Evolutionary conservation across 2,113 vertebrate genomes (phyloP).

Genomic region (Calyptomena viridis): DNA sequence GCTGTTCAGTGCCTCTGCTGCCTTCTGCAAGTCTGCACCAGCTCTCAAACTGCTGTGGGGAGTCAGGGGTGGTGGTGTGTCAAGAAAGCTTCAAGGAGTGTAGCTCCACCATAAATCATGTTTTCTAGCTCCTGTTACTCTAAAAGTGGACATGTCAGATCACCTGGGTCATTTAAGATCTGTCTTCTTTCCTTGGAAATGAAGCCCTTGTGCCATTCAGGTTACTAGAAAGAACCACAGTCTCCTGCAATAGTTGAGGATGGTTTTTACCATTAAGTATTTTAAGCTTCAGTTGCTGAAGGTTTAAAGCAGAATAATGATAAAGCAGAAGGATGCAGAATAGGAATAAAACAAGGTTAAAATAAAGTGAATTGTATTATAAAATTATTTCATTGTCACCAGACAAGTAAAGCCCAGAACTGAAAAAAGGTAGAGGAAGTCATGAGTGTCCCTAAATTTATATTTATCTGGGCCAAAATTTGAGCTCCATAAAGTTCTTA

Average conservation of each 20-base stretch:
- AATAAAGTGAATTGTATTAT: not conserved
- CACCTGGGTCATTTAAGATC: not conserved
- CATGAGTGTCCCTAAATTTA: not conserved
- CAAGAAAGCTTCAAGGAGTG: not conserved
- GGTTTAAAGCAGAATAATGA: not conserved
- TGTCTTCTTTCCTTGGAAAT: not conserved
- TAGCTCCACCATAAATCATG: not conserved
- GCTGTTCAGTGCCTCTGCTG: not conserved
- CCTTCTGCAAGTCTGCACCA: not conserved
- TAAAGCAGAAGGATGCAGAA: not conserved
- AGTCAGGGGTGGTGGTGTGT: not conserved
- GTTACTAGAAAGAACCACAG: not conserved
- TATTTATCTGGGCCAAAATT: not conserved
- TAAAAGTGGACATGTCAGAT: not conserved
- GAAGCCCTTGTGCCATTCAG: not conserved
- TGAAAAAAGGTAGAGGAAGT: not conserved
- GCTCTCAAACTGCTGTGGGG: not conserved
- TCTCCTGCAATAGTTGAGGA: not conserved
- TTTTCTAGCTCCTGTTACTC: not conserved
- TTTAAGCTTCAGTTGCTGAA: not conserved
- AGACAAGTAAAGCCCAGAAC: not conserved
- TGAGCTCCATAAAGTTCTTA: not conserved
- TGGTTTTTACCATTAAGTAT: not conserved
- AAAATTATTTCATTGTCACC: not conserved
- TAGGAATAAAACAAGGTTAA: not conserved